Conservation (phyloP, 1,140 invertebrate species). For the Drosophila pseudoobscura region DNA sequence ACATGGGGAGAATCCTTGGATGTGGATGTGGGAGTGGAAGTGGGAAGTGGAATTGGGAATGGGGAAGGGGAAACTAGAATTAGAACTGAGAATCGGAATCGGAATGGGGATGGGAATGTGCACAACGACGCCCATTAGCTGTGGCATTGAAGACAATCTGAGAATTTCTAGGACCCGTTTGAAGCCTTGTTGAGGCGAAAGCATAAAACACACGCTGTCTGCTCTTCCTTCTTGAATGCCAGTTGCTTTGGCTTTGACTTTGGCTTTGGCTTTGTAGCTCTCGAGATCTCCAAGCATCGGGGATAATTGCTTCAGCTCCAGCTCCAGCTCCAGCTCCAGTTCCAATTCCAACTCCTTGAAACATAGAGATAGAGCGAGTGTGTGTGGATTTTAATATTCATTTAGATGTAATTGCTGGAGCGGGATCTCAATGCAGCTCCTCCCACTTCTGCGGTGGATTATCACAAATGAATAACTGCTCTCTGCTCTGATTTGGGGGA, state of each 20-base stretch:
- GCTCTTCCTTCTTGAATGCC: background rate
- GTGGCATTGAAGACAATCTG: slow-evolving; percentile 11
- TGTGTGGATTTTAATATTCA: slow-evolving; percentile 73
- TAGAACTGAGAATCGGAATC: too few species aligned
- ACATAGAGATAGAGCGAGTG: too few species aligned
- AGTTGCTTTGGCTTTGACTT: slow-evolving; percentile 29
- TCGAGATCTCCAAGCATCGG: slow-evolving; percentile 25
- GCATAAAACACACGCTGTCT: slow-evolving; percentile 28
- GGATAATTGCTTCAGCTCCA: slow-evolving; percentile 33
- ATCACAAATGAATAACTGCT: slow-evolving; percentile 59
- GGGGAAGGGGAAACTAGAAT: too few species aligned
- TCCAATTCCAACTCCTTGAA: too few species aligned
- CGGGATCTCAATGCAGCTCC: background rate
- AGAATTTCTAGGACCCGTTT: slow-evolving; percentile 24
- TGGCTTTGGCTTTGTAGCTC: slow-evolving; percentile 37
- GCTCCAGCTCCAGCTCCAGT: background rate
- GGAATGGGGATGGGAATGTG: too few species aligned
- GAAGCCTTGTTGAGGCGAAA: slow-evolving; percentile 1
- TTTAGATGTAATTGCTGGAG: slow-evolving; percentile 72
- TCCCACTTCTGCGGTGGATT: slow-evolving; percentile 32
- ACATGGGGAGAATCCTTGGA: slow-evolving; percentile 70
- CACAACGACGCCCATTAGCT: too few species aligned
- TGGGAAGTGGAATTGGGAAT: too few species aligned
- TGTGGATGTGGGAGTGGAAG: too few species aligned
- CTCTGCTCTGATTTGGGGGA: slow-evolving; percentile 18